These are phyloP conservation scores for Drosophila mulleri DNA, from an alignment of 2,888 invertebrate genomes.

Conservation along the genomic window DNA sequence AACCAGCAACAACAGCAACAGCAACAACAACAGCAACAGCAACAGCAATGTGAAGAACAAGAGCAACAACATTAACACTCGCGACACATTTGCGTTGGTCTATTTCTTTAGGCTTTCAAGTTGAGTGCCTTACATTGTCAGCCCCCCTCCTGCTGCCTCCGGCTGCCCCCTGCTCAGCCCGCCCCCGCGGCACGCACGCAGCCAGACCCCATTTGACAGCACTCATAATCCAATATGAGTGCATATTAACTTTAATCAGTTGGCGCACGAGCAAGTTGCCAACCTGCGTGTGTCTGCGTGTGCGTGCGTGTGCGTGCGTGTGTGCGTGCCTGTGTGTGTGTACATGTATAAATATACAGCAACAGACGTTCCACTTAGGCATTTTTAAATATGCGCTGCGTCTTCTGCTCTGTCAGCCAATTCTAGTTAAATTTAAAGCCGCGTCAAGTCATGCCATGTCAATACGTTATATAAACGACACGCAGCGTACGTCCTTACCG, in stretches of 20 bases:
- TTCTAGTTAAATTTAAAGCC: slow-evolving; percentile 58
- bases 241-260: slow-evolving; percentile 80
- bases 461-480: slow-evolving; percentile 30
- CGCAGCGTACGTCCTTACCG: neutral
- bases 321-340: neutral
- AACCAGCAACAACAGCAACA: slow-evolving; percentile 31
- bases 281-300: neutral
- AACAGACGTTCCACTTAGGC: slow-evolving; percentile 64
- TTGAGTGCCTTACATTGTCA: slow-evolving; percentile 66
- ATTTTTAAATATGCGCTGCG: slow-evolving; percentile 61
- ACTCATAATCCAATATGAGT: slow-evolving; percentile 79
- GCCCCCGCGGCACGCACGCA: neutral
- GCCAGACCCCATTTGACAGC: slow-evolving; percentile 70
- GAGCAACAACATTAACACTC: slow-evolving; percentile 42
- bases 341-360: slow-evolving; percentile 15
- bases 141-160: neutral
- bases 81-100: slow-evolving; percentile 53
- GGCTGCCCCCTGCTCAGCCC: neutral
- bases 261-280: slow-evolving; percentile 63
- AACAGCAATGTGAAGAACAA: slow-evolving; percentile 26
- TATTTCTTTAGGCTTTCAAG: slow-evolving; percentile 71
- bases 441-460: slow-evolving; percentile 60
- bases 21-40: slow-evolving; percentile 7
- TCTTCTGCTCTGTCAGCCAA: neutral
- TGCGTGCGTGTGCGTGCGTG: neutral